phyloP scores from a whole-genome alignment of 2,888 invertebrate genomes.

The Drosophila paranaensis region DNA sequence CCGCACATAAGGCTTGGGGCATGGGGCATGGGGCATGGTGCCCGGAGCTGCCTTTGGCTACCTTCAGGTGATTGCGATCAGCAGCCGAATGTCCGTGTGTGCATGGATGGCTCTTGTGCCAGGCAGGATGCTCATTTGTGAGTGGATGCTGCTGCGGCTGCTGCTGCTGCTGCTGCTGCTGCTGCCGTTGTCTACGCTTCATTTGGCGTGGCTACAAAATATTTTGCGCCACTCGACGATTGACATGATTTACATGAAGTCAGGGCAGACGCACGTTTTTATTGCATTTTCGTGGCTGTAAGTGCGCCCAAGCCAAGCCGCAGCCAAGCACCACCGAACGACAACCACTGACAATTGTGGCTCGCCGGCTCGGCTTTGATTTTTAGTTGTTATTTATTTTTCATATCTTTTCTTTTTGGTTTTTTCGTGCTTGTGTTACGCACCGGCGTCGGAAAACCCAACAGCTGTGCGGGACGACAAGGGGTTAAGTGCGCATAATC shows the following conservation, averaged over 20 bases:
- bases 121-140: conserved; percentile 78
- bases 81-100: conserved; percentile 22
- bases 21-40: conserved; percentile 12
- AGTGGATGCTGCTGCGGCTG: conserved; percentile 28
- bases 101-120: conserved; percentile 30
- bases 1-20: conserved; percentile 28
- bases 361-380: conserved; percentile 56
- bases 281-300: conserved; percentile 78
- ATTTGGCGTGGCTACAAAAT: conserved; percentile 64
- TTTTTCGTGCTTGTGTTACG: conserved; percentile 60
- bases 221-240: conserved; percentile 74
- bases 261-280: conserved; percentile 80
- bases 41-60: conserved; percentile 28
- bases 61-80: conserved; percentile 71
- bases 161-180: conserved; percentile 32
- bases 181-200: conserved; percentile 44
- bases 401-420: conserved; percentile 5
- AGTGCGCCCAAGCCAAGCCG: conserved; percentile 58
- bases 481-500: conserved; percentile 73
- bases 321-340: conserved; percentile 31
- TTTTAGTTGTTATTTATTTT: conserved; percentile 13
- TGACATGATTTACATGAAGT: conserved; percentile 84
- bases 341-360: conserved; percentile 18
- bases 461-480: conserved; percentile 70
- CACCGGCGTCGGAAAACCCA: conserved; percentile 61